Conservation (phyloP, 2,113 vertebrate species). For the Steatornis caripensis region DNA sequence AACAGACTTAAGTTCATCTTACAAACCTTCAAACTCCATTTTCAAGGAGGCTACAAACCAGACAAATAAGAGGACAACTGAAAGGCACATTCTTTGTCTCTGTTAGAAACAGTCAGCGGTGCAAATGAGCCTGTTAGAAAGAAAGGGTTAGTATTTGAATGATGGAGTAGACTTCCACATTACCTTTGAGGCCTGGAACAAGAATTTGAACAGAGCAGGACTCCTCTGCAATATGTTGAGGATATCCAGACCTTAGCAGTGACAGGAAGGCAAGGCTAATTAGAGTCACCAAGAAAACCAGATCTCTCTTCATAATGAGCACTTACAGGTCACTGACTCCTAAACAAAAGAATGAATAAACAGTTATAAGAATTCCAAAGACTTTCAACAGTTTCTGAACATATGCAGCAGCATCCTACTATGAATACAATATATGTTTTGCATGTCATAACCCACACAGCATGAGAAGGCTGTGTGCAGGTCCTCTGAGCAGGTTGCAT, state of each 20-base stretch:
- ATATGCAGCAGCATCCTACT: background rate
- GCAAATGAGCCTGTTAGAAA: background rate
- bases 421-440: background rate
- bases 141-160: background rate
- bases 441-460: background rate
- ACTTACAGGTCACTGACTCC: conserved; percentile 66
- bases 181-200: conserved; percentile 97
- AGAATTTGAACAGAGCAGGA: conserved; percentile 95
- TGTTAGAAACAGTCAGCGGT: background rate
- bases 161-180: background rate
- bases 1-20: background rate
- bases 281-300: conserved; percentile 71
- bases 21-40: background rate
- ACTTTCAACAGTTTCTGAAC: conserved; percentile 5
- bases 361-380: conserved; percentile 52
- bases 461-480: background rate
- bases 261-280: conserved; percentile 79
- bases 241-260: conserved; percentile 70
- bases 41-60: background rate
- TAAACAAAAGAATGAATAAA: conserved; percentile 68
- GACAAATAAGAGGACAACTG: background rate
- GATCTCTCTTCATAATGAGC: conserved; percentile 80
- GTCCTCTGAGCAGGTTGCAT: background rate
- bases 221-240: conserved; percentile 86
- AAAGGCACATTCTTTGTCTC: background rate